Percentiles rank a stretch among this genome's conserved stretches.
Evolutionary conservation across 2,113 vertebrate genomes (phyloP).

Genomic region (Rhynchomys soricoides): DNA sequence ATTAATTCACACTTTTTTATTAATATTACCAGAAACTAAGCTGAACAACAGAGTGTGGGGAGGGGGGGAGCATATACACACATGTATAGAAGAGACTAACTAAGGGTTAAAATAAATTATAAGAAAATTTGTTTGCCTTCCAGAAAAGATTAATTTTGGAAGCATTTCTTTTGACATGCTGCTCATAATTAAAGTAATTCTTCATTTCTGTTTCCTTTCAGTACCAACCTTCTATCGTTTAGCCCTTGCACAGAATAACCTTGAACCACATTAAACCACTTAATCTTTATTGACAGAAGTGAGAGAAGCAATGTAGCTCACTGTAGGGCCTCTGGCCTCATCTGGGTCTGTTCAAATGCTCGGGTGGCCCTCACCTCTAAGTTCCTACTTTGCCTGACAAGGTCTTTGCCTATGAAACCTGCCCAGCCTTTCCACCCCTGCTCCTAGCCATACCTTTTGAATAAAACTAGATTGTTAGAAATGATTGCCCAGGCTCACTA

Average conservation of each 20-base stretch:
- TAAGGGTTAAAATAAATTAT: constrained; percentile 51
- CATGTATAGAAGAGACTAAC: neutral
- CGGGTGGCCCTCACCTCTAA: neutral
- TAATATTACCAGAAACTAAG: constrained; percentile 43
- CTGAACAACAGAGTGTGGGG: neutral
- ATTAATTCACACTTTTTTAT: constrained; percentile 44
- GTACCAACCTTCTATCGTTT: constrained; percentile 60
- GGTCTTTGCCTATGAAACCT: neutral
- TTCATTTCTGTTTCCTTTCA: constrained; percentile 66
- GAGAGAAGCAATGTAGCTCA: neutral
- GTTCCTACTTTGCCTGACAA: neutral
- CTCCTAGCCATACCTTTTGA: neutral
- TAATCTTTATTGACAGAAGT: constrained; percentile 8
- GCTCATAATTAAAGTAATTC: constrained; percentile 68
- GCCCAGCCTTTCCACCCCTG: neutral
- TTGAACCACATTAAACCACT: constrained; percentile 23
- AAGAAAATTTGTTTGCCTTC: constrained; percentile 55
- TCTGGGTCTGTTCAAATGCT: neutral
- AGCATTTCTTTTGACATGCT: constrained; percentile 63
- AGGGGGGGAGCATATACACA: neutral
- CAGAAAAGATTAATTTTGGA: constrained; percentile 66
- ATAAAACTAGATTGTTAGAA: neutral
- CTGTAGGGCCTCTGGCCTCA: too few species aligned
- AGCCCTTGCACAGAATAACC: constrained; percentile 64
- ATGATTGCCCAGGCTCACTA: neutral